Evolutionary conservation across 2,797 vertebrate species (phyloP), one percentile per base, ranked within the genome.

Genomic region (Xenopus petersii): DNA sequence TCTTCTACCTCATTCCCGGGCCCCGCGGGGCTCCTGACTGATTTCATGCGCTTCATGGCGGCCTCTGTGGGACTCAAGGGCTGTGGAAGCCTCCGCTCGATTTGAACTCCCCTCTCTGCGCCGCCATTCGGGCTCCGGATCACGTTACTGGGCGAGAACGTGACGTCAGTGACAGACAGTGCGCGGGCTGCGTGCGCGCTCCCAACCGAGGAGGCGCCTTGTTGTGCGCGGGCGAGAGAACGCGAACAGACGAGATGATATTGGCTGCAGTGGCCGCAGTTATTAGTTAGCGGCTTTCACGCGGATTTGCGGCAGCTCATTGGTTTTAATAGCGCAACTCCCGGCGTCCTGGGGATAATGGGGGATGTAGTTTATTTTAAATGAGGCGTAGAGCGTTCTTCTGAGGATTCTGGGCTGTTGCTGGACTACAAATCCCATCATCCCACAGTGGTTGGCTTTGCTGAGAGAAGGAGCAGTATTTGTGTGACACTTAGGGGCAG

Each of bases 41-140:
- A 11, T 61, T 73, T 78, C 24, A 64, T 63, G 33, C 70, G 49
- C 66, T 78, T 78, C 75, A 78, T 73, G 59, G 49, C 1, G 49
- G 15, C 5, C 24, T 15, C 5, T 5, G 24, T 6, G 36, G 63
- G 55, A 33, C 68, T 46, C 26, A 69, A 59, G 51, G 70, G 66
- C 65, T 49, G 65, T 21, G 30, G 59, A 26, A 73, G 66, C 75
- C 75, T 73, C 65, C 65, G 59, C 46, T 46, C 48, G 65, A 70
- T 78, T 78, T 78, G 76, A 78, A 78, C 76, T 78, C 65, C 71
- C 70, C 76, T 78, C 76, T 78, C 76, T 63, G 76, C 71, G 76
- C 76, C 76, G 76, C 76, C 76, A 78, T 78, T 78, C 76, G 71
- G 65, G 71, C 68, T 78, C 75, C 71, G 64, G 76, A 71, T 78